A percentile compares a stretch with the other conserved stretches of the same genome.
Conservation (phyloP, 2,797 vertebrate species). For the Pangasius krempfi region DNA sequence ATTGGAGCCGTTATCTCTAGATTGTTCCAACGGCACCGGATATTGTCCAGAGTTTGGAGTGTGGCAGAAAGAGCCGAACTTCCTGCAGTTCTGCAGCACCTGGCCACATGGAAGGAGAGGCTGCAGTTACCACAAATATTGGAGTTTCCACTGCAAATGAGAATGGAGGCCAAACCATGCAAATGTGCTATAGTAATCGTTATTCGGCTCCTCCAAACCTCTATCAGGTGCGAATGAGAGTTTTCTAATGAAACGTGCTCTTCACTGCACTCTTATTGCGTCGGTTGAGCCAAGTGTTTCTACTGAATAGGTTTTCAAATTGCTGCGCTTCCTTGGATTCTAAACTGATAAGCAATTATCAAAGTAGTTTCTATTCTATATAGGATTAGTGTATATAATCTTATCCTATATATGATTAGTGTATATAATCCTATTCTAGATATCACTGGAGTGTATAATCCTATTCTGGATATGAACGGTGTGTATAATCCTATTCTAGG, state of each 20-base stretch:
- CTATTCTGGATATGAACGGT: neutral
- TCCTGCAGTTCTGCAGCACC: slow-evolving; percentile 68
- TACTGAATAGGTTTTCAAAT: neutral
- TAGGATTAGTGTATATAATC: neutral
- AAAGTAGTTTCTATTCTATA: neutral
- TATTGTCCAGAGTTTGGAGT: slow-evolving; percentile 57
- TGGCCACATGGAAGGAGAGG: slow-evolving; percentile 59
- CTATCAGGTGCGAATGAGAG: slow-evolving; percentile 78
- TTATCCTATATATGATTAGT: neutral
- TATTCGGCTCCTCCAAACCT: slow-evolving; percentile 93
- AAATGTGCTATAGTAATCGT: slow-evolving; percentile 80
- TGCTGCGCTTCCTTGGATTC: neutral
- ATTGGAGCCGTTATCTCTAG: slow-evolving; percentile 54
- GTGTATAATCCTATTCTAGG: neutral
- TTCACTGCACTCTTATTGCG: neutral
- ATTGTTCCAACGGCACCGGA: slow-evolving; percentile 70
- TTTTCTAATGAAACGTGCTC: slow-evolving; percentile 65
- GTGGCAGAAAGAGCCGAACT: slow-evolving; percentile 70
- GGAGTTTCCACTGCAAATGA: slow-evolving; percentile 32
- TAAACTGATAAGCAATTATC: neutral
- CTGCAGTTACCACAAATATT: slow-evolving; percentile 50
- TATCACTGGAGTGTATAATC: neutral
- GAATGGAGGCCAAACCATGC: slow-evolving; percentile 56
- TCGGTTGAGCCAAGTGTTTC: neutral
- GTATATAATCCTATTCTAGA: neutral